These are phyloP conservation scores for Tenualosa thibaudeaui DNA, from an alignment of 2,797 vertebrate species.

Conservation along the genomic window DNA sequence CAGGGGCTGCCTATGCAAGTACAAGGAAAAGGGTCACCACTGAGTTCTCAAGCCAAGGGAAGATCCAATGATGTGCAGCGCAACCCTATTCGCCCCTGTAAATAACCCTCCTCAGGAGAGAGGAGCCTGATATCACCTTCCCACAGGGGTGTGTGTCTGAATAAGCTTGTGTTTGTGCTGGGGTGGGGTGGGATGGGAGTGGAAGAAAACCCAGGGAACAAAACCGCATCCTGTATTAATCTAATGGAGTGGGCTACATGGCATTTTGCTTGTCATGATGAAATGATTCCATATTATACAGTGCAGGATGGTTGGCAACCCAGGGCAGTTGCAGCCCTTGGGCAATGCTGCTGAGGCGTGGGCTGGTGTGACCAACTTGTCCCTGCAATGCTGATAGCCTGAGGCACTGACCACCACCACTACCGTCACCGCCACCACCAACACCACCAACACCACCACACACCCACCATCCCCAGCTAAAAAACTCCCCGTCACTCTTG, in stretches of 20 bases:
- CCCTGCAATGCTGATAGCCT: background rate
- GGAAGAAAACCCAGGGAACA: background rate
- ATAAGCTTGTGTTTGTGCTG: background rate
- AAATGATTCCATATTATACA: background rate
- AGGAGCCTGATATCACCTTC: background rate
- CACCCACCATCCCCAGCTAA: constrained; percentile 30
- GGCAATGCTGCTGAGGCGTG: background rate
- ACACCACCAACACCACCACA: constrained; percentile 17
- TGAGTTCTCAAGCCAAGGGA: background rate
- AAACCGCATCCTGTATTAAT: background rate
- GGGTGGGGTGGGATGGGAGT: background rate
- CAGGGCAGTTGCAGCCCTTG: background rate
- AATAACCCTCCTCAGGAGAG: background rate
- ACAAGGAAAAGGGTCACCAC: background rate
- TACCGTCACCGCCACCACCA: constrained; percentile 18
- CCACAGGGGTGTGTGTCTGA: background rate
- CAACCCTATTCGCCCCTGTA: background rate
- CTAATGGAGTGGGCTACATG: background rate
- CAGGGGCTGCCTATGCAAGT: background rate
- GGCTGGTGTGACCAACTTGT: background rate
- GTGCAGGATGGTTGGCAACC: background rate
- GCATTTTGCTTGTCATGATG: constrained; percentile 8
- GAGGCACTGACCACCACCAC: background rate
- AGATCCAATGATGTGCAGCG: background rate
- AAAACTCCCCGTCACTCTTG: constrained; percentile 60